These are phyloP conservation scores for Drosophila repleta DNA, from an alignment of 1,140 invertebrate species.

Conservation along the genomic window DNA sequence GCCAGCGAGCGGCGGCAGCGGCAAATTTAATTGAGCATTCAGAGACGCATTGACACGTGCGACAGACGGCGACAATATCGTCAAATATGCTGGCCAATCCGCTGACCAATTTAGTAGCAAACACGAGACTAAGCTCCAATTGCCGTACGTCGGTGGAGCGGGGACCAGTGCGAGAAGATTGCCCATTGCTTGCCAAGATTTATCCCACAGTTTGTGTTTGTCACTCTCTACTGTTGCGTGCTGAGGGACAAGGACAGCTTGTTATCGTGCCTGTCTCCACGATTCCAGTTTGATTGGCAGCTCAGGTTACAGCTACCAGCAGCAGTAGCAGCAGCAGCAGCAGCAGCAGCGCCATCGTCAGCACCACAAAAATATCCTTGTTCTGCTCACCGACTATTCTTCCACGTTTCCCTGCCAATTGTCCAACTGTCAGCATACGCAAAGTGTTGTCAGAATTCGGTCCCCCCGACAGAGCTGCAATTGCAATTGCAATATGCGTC, in stretches of 20 bases:
- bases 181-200: constrained; percentile 49
- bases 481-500: constrained; percentile 7
- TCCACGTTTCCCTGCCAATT: constrained; percentile 43
- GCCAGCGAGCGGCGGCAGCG: constrained; percentile 12
- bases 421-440: constrained; percentile 42
- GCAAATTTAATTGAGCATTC: constrained; percentile 81
- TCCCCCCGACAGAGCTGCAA: constrained; percentile 8
- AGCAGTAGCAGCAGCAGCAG: constrained; percentile 40
- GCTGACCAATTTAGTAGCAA: constrained; percentile 12
- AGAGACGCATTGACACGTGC: constrained; percentile 73
- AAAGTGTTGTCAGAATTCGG: constrained; percentile 42
- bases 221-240: constrained; percentile 47
- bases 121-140: constrained; percentile 56
- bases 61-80: constrained; percentile 38
- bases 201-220: constrained; percentile 77
- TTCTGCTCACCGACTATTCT: constrained; percentile 44
- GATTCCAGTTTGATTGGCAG: constrained; percentile 69
- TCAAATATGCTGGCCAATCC: constrained; percentile 33
- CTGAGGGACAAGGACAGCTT: constrained; percentile 54
- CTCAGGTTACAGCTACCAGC: constrained; percentile 60
- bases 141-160: constrained; percentile 56
- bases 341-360: constrained; percentile 38
- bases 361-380: constrained; percentile 45
- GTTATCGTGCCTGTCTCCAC: constrained; percentile 67
- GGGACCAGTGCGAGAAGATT: constrained; percentile 32